A percentile compares a stretch with the other conserved stretches of the same genome.
Conservation (phyloP, 2,113 vertebrate species). For the Psammodynastes pulverulentus region DNA sequence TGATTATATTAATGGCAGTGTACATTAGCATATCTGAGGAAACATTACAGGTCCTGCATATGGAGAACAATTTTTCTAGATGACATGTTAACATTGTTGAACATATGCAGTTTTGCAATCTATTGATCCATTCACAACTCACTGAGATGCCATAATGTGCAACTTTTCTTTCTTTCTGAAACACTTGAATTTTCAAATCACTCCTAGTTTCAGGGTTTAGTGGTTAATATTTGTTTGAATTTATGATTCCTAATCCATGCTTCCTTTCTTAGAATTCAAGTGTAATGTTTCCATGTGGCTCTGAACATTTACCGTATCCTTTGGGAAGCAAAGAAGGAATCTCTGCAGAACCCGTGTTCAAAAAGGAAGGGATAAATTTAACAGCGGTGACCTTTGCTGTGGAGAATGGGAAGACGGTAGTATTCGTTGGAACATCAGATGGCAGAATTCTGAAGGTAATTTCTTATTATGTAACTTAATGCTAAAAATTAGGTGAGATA, state of each 20-base stretch:
- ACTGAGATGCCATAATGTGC: background rate
- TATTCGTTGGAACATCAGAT: constrained; percentile 82
- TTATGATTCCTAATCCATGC: constrained; percentile 44
- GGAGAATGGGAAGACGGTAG: constrained; percentile 80
- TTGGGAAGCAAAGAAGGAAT: constrained; percentile 80
- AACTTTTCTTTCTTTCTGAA: background rate
- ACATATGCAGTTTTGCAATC: background rate
- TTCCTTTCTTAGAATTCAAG: constrained; percentile 63
- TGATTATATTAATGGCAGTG: background rate
- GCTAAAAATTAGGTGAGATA: background rate
- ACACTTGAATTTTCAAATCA: background rate
- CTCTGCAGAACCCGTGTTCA: constrained; percentile 43
- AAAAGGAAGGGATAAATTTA: constrained; percentile 70
- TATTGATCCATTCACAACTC: background rate
- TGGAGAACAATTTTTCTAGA: background rate
- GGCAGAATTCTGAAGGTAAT: constrained; percentile 83
- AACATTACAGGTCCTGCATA: background rate
- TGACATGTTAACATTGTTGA: background rate
- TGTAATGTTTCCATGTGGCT: constrained; percentile 77
- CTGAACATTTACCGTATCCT: constrained; percentile 88
- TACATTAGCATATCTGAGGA: background rate
- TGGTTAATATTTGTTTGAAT: constrained; percentile 42
- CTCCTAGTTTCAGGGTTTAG: background rate
- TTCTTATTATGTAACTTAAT: background rate
- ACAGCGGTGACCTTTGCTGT: constrained; percentile 83